phyloP scores from a whole-genome alignment of 2,113 vertebrate genomes.

The Telmatochromis sp. region DNA sequence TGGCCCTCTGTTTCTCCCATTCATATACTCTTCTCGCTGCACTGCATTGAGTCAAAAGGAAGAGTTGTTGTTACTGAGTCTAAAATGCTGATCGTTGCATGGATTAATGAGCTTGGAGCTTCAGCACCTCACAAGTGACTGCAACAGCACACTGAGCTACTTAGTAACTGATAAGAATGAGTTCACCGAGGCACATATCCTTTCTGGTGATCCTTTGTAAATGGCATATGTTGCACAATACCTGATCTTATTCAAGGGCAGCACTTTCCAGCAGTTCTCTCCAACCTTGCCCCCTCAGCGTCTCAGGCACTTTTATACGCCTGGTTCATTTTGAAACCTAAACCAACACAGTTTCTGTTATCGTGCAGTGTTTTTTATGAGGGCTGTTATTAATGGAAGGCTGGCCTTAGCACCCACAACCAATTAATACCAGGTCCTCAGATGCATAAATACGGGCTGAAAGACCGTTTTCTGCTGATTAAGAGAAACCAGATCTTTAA shows the following conservation, averaged over 20 bases:
- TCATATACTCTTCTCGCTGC: neutral
- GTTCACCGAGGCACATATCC: conserved; percentile 1
- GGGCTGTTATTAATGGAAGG: neutral
- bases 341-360: neutral
- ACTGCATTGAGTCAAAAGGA: neutral
- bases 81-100: neutral
- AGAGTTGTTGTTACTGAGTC: neutral
- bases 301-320: neutral
- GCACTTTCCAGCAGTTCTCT: neutral
- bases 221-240: conserved; percentile 3
- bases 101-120: neutral
- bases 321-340: conserved; percentile 3
- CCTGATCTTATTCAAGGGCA: neutral
- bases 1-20: neutral
- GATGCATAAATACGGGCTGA: neutral
- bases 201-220: neutral
- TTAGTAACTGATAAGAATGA: neutral
- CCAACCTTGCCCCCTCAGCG: neutral
- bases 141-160: neutral
- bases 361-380: neutral
- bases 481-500: neutral
- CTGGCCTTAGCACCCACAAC: neutral
- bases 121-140: neutral
- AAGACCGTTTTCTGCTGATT: neutral
- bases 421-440: neutral